Base-by-base conservation (phyloP, 2,797 vertebrate species). In the Mallotus villosus region DNA sequence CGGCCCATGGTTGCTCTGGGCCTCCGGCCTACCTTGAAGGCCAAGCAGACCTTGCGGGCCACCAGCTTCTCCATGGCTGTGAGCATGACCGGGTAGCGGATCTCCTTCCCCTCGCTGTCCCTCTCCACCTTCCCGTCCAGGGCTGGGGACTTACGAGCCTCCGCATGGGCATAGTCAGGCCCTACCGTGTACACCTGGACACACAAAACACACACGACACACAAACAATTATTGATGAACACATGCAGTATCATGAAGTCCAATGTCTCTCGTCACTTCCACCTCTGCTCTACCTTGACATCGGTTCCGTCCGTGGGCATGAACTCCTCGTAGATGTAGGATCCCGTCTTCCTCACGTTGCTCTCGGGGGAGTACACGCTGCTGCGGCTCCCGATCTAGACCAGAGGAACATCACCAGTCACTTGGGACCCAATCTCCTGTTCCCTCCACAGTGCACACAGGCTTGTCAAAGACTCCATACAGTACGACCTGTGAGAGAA, bases 251-350 rank as follows among this genome's bases (percentile, higher is more conserved):
- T 12, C 9, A 46, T 2, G 41, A 46, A 46, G 41, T 34, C 32
- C 32, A 34, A 34, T 34, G 32, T 34, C 8, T 34, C 32, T 8
- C 8, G 32, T 46, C 41, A 46, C 41, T 46, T 53, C 4, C n/a
- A 51, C 19, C 17, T 55, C 17, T 17, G 19, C 16, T 55, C 16
- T 55, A 98, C 98, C 97, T 99, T 99, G 9, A 99, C 97, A 77
- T 99, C 98, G 0, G 98, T 99, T 80, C 98, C 98, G 59, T 99
- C 98, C 0, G 98, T 99, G n/a, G 98, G 96, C 98, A 99, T 99
- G 86, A 99, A 99, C 78, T 99, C 97, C 83, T 99, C 98, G n/a
- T 99, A 99, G 84, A 99, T 99, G 89, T 99, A 99, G 0, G 98
- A 99, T 16, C 98, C 98, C 0, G 98, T 99, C 89, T 99, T 99